Base-by-base conservation (phyloP, 2,888 invertebrate genomes). In the Lithodes maja region DNA sequence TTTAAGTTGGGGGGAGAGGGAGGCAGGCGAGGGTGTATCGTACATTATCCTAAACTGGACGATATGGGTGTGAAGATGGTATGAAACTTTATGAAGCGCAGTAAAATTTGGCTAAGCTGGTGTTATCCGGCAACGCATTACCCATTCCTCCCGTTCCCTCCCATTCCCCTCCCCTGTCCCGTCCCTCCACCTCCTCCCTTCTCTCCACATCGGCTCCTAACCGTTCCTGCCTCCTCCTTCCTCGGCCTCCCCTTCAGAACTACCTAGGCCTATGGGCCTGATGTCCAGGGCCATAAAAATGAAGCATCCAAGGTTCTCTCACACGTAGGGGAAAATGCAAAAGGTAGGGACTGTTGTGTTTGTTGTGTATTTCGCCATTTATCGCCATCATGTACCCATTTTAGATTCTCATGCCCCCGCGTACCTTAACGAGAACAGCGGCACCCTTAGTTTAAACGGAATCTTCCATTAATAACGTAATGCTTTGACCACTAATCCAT, bases 241-340 rank as follows among this genome's bases (percentile, higher is more conserved):
- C 61, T 82, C 52, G 68, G 49, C 69, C 82, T 55, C 61, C 68
- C 82, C 68, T 50, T 79, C 77, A 85, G 54, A n/a, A 68, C 78
- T 33, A 2, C 69, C 55, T 85, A 85, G 85, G 85, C 85, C 85
- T 85, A 85, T 79, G 85, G 53, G 85, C 33, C 33, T 17, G 80
- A 17, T 80, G 80, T 53, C 61, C 55, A 55, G 80, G 74, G 80
- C 55, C 53, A 52, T 80, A 80, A 80, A 78, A 80, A 61, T 61
- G 61, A 61, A 12, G 61, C 61, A 7, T 61, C 61, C 61, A 61
- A 61, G 61, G 61, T 12, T 61, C 12, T 61, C 61, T 61, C 61
- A 61, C 61, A 61, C 61, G 61, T 12, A 5, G 61, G 61, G 61
- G 61, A 61, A 5, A 7, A 61, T 61, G 61, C 61, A 61, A 7